Percentiles rank a stretch among this genome's conserved stretches.
Evolutionary conservation across 2,113 vertebrate genomes (phyloP).

Genomic region (Spheniscus mendiculus): DNA sequence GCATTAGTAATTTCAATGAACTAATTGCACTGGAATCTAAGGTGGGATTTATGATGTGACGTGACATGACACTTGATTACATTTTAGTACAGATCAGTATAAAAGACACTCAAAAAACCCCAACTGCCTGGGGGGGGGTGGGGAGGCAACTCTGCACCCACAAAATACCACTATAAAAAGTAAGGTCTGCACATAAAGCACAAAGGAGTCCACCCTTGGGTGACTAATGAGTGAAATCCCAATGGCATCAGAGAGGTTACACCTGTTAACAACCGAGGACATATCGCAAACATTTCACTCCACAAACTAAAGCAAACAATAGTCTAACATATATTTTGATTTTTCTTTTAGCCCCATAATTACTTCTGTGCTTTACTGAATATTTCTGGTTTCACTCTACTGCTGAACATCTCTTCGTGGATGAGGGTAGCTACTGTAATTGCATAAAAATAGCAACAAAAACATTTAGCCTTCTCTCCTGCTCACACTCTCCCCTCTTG

Average conservation of each 20-base stretch:
- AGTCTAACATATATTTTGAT: neutral
- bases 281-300: fast-evolving
- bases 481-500: neutral
- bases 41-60: neutral
- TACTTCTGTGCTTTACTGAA: neutral
- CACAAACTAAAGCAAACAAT: neutral
- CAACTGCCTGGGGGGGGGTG: neutral
- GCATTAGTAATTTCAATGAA: neutral
- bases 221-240: neutral
- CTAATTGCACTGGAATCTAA: neutral
- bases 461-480: neutral
- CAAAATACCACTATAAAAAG: neutral
- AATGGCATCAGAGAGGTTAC: neutral
- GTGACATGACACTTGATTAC: neutral
- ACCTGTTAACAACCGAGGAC: fast-evolving
- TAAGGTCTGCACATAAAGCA: neutral
- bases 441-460: neutral
- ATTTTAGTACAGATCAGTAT: neutral
- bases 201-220: neutral
- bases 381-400: neutral
- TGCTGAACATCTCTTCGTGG: fast-evolving
- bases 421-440: neutral
- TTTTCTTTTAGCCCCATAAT: neutral
- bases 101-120: neutral
- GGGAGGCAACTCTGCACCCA: neutral